A percentile compares a stretch with the other conserved stretches of the same genome.
Conservation (phyloP, 2,113 vertebrate species). For the Charadrius vociferus region DNA sequence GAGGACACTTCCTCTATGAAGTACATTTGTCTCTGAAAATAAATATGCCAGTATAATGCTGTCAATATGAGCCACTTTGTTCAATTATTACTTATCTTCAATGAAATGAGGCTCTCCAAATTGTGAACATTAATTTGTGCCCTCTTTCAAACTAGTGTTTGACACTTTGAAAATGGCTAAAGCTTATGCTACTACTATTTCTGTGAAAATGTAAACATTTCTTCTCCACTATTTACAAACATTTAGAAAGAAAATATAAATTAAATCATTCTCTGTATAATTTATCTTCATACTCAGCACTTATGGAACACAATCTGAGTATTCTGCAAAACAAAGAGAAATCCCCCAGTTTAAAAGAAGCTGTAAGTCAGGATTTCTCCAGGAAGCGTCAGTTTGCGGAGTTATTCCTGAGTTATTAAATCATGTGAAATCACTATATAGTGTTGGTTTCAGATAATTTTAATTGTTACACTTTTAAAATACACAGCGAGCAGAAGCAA, state of each 20-base stretch:
- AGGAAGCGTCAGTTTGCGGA: background rate
- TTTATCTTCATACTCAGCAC: background rate
- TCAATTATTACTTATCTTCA: background rate
- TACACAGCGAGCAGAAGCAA: background rate
- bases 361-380: background rate
- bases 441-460: background rate
- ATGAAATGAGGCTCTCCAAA: background rate
- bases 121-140: background rate
- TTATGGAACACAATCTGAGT: accelerated
- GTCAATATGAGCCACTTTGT: background rate
- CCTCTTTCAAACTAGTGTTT: background rate
- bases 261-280: background rate
- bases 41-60: background rate
- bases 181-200: background rate
- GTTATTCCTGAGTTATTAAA: background rate
- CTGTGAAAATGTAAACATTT: background rate
- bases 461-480: background rate
- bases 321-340: background rate
- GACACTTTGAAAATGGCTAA: background rate
- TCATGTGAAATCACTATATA: background rate
- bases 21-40: conserved; percentile 9
- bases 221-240: background rate
- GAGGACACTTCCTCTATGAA: background rate
- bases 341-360: background rate
- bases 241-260: background rate